Evolutionary conservation across 2,797 vertebrate genomes (phyloP).

Genomic region (Sebastes hopkinsi): DNA sequence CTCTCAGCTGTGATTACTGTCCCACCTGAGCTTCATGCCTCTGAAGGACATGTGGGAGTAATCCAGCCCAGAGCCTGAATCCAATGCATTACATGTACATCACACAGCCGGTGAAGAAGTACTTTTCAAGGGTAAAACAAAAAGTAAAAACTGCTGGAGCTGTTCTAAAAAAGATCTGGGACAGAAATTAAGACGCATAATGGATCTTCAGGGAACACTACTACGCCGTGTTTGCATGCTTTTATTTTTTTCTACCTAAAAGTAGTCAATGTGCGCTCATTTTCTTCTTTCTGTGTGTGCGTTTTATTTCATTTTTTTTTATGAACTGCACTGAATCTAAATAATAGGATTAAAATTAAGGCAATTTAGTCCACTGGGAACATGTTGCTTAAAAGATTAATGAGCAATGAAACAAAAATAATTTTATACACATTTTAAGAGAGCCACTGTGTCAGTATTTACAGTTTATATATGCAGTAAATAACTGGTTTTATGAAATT

Average conservation of each 20-base stretch:
- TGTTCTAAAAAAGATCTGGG: slow-evolving; percentile 11
- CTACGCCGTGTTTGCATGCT: not conserved
- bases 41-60: slow-evolving; percentile 15
- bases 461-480: not conserved
- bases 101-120: slow-evolving; percentile 5
- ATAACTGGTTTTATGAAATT: not conserved
- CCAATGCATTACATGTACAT: slow-evolving; percentile 8
- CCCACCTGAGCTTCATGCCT: slow-evolving; percentile 24
- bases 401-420: not conserved
- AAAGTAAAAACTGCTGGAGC: slow-evolving; percentile 11
- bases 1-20: slow-evolving; percentile 35
- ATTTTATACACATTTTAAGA: not conserved
- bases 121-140: slow-evolving; percentile 33
- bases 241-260: not conserved
- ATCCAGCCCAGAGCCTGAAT: slow-evolving; percentile 26
- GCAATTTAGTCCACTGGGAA: not conserved
- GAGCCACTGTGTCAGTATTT: not conserved
- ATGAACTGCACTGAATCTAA: slow-evolving; percentile 4
- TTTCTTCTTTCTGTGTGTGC: not conserved
- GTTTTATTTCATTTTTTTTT: slow-evolving; percentile 6
- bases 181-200: slow-evolving; percentile 33
- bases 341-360: not conserved
- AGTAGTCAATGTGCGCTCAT: not conserved
- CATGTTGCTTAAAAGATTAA: not conserved
- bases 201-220: slow-evolving; percentile 14